phyloP scores from a whole-genome alignment of 2,797 vertebrate genomes.

The Cygnus olor region DNA sequence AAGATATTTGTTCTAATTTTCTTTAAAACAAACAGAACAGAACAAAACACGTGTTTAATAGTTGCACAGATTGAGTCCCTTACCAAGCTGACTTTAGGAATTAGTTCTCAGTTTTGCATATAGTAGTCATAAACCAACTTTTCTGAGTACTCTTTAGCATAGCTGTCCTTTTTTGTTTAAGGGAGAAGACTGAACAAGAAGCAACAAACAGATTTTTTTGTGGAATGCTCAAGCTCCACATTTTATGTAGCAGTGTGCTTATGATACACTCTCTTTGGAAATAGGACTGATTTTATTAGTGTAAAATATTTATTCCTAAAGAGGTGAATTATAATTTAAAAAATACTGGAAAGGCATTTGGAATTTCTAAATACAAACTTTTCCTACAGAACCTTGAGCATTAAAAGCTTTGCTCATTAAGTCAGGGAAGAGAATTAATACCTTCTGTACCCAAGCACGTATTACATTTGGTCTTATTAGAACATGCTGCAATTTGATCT shows the following conservation, averaged over 20 bases:
- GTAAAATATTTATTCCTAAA: neutral
- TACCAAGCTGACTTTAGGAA: neutral
- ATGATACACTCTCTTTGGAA: neutral
- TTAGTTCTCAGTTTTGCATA: neutral
- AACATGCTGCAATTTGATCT: neutral
- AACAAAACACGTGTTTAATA: neutral
- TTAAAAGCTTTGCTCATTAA: neutral
- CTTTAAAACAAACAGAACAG: neutral
- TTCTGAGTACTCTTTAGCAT: neutral
- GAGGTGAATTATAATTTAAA: neutral
- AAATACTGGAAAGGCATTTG: neutral
- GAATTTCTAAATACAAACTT: neutral
- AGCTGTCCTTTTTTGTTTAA: neutral
- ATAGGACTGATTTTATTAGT: neutral
- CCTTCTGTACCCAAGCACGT: neutral
- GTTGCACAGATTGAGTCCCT: neutral
- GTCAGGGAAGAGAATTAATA: neutral
- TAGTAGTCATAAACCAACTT: neutral
- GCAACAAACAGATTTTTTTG: neutral
- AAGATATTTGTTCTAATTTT: neutral
- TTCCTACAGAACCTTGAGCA: accelerated
- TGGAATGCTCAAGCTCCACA: neutral
- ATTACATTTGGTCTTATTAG: neutral
- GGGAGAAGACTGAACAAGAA: neutral
- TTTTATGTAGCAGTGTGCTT: neutral